phyloP scores from a whole-genome alignment of 2,888 invertebrate species.

The Dasysyrphus tricinctus region DNA sequence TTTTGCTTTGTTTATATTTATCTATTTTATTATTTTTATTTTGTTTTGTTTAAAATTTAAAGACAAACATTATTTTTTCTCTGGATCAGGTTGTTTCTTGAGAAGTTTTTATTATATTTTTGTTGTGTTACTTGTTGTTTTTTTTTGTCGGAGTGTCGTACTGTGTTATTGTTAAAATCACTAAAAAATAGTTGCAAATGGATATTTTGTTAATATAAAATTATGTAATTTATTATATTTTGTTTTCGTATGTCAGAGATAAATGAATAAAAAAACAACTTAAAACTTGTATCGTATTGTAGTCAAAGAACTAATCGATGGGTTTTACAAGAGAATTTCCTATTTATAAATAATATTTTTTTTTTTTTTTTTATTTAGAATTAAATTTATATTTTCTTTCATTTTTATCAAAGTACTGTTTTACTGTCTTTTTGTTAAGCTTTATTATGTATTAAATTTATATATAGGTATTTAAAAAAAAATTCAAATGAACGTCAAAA shows the following conservation, averaged over 20 bases:
- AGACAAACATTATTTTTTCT: constrained; percentile 36
- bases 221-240: constrained; percentile 31
- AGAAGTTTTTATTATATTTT: constrained; percentile 48
- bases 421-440: constrained; percentile 26
- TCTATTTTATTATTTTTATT: constrained; percentile 40
- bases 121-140: constrained; percentile 44
- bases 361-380: constrained; percentile 25
- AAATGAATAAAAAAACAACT: constrained; percentile 41
- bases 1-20: constrained; percentile 40
- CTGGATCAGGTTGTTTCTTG: constrained; percentile 12
- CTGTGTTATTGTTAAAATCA: constrained; percentile 71
- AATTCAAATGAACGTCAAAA: constrained; percentile 31
- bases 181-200: constrained; percentile 72
- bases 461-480: constrained; percentile 22
- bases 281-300: constrained; percentile 47
- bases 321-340: constrained; percentile 73
- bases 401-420: constrained; percentile 33
- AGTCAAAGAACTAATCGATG: constrained; percentile 76
- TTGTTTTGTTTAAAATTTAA: constrained; percentile 41
- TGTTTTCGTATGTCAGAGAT: constrained; percentile 37
- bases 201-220: constrained; percentile 55
- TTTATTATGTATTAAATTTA: constrained; percentile 38
- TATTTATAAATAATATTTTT: constrained; percentile 51
- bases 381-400: constrained; percentile 35
- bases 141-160: constrained; percentile 65